phyloP scores from a whole-genome alignment of 1,140 invertebrate genomes.

The Drosophila kurseongensis region DNA sequence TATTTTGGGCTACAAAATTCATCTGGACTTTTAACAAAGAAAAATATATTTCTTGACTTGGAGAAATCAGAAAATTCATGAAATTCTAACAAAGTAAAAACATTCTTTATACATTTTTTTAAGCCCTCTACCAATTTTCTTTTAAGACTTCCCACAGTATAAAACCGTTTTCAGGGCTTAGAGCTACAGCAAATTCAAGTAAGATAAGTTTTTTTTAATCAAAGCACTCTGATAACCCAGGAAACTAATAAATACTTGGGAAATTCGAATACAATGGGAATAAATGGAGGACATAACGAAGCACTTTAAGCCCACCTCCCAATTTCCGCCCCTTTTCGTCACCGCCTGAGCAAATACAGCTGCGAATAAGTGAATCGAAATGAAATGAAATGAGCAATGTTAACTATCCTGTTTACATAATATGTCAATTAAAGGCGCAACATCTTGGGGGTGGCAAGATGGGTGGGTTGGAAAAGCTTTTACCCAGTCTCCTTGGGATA shows the following conservation, averaged over 20 bases:
- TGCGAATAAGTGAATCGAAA: constrained; percentile 16
- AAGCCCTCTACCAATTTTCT: background rate
- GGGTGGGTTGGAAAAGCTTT: constrained; percentile 28
- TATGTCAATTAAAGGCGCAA: constrained; percentile 69
- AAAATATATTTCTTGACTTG: too few species aligned
- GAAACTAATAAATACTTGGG: background rate
- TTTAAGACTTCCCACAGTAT: too few species aligned
- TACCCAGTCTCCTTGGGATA: constrained; percentile 11
- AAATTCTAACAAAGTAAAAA: background rate
- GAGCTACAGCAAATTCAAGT: too few species aligned
- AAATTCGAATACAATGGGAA: constrained; percentile 9
- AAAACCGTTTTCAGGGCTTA: too few species aligned
- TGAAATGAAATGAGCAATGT: constrained; percentile 56
- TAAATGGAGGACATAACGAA: constrained; percentile 15
- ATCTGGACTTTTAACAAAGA: too few species aligned
- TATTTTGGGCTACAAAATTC: background rate
- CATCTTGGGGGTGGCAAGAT: constrained; percentile 3
- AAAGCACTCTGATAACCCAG: background rate
- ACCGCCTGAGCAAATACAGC: constrained; percentile 33
- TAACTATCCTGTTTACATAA: constrained; percentile 79
- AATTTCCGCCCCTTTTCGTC: constrained; percentile 9
- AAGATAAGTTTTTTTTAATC: background rate
- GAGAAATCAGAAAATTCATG: too few species aligned
- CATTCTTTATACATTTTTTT: background rate
- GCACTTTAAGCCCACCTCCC: constrained; percentile 6